Evolutionary conservation across 2,797 vertebrate species (phyloP), one percentile per base, ranked within the genome.

Genomic region (Enteromius trimaculatus): DNA sequence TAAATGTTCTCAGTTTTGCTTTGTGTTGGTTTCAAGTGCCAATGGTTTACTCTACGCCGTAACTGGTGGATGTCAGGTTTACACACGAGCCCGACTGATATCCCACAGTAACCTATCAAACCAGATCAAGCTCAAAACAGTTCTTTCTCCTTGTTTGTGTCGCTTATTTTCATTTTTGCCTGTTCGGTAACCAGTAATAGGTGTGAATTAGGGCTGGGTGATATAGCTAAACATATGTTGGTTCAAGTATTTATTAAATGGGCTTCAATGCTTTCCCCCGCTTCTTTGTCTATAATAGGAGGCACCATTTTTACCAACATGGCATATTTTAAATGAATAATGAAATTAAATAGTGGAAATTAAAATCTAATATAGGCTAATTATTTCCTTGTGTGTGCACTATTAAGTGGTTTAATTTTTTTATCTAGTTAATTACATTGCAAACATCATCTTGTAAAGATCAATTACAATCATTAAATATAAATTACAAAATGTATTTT

Each of bases 81-180:
- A 87, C 51, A 78, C 69, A 85, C 81, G 70, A 75, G 69, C 80
- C 86, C 83, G 85, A 60, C 89, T 92, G 90, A 92, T 92, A 89
- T 90, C 76, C 88, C 64, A 83, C 53, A 86, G 85, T 91, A 87
- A 86, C 86, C 78, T 60, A 66, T 81, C 87, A 72, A 86, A 87
- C 83, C 86, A 80, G 64, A 69, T 82, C 88, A 72, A 86, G 87
- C 84, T 44, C 31, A 58, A 53, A 72, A 75, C 62, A 10, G 87
- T 93, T 92, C 92, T 91, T 92, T 90, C 93, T 91, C 92, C 94
- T 92, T 92, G 92, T 82, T 79, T 90, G 92, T 94, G 92, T 81
- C 55, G 70, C 37, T 53, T 23, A 53, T 82, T 42, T 29, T 76
- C 37, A 16, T 68, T 83, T 58, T 58, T 58, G 49, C 44, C 37